Conservation (phyloP, 2,888 invertebrate genomes). For the Anthophora plumipes region DNA sequence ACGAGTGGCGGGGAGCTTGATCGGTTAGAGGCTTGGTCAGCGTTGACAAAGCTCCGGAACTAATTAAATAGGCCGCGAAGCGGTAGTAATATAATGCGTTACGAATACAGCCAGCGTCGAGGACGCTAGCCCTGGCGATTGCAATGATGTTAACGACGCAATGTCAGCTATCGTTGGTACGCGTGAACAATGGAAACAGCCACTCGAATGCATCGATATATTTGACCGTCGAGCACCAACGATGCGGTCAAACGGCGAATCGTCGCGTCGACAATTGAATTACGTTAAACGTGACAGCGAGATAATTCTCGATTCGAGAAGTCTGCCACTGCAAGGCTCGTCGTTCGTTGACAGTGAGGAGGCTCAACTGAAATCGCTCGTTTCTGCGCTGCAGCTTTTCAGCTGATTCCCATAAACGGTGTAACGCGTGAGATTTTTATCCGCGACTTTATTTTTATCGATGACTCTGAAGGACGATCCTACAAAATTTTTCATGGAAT, state of each 20-base stretch:
- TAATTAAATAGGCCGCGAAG: slow-evolving; percentile 72
- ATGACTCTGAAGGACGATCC: background rate
- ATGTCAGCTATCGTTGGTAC: slow-evolving; percentile 29
- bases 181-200: slow-evolving; percentile 40
- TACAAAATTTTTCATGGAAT: too few relatives aligned
- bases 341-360: slow-evolving; percentile 34
- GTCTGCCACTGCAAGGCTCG: background rate
- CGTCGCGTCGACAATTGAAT: slow-evolving; percentile 53
- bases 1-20: slow-evolving; percentile 45
- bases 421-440: slow-evolving; percentile 5
- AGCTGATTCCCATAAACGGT: slow-evolving; percentile 12
- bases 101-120: slow-evolving; percentile 28
- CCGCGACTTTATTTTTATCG: background rate
- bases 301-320: slow-evolving; percentile 46
- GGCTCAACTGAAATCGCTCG: slow-evolving; percentile 25
- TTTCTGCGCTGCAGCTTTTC: background rate
- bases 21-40: slow-evolving; percentile 22
- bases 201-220: slow-evolving; percentile 54
- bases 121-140: slow-evolving; percentile 14
- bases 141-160: slow-evolving; percentile 47
- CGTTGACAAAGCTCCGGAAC: slow-evolving; percentile 67
- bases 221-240: slow-evolving; percentile 45
- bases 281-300: slow-evolving; percentile 56
- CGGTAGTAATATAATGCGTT: slow-evolving; percentile 66
- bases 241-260: slow-evolving; percentile 46